A percentile compares a stretch with the other conserved stretches of the same genome.
phyloP scores from a whole-genome alignment of 2,113 vertebrate species.

The Puma concolor region DNA sequence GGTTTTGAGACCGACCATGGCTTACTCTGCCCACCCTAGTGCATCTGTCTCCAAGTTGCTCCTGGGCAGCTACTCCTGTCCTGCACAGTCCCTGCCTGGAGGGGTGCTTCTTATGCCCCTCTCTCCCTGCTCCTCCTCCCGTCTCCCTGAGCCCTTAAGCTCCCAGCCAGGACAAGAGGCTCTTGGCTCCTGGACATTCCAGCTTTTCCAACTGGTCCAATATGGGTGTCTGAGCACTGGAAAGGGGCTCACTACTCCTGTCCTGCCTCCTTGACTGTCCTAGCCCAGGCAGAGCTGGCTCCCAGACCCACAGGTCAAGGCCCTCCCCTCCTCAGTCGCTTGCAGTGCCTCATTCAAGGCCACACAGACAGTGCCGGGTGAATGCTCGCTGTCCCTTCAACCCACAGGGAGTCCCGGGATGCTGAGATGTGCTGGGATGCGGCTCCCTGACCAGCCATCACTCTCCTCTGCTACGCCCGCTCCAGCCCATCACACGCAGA shows the following conservation, averaged over 20 bases:
- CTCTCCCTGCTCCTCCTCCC: not conserved
- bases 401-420: not conserved
- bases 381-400: not conserved
- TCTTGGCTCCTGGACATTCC: not conserved
- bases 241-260: not conserved
- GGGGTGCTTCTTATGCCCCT: not conserved
- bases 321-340: not conserved
- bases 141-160: not conserved
- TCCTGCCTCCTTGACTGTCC: not conserved
- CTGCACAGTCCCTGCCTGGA: not conserved
- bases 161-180: not conserved
- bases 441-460: not conserved
- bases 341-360: not conserved
- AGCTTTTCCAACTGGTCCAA: not conserved
- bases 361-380: not conserved
- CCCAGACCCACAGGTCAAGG: not conserved
- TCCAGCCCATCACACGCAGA: not conserved
- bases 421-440: not conserved
- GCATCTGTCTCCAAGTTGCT: accelerated
- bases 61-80: not conserved
- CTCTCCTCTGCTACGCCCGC: not conserved
- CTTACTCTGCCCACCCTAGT: not conserved
- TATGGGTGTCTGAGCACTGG: not conserved
- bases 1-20: not conserved
- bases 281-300: not conserved